Base-by-base conservation (phyloP, 2,113 vertebrate genomes). In the Dipodomys merriami region DNA sequence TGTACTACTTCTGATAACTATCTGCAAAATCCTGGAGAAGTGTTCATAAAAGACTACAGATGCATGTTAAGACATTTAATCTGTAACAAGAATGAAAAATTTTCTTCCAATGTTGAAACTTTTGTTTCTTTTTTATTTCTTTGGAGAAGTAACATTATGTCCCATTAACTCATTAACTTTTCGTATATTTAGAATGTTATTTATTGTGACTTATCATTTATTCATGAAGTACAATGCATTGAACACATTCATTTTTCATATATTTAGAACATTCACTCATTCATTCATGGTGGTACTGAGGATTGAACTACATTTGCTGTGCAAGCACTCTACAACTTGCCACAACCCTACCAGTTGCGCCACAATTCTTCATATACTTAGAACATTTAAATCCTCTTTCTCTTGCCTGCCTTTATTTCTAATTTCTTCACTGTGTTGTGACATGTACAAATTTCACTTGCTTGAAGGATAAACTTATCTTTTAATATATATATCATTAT, bases 361-460 rank as follows among this genome's bases (percentile, higher is more conserved):
- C 60, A 39, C 62, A 57, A 86, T 5, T 13, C 91, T 90, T 57
- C n/a, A 71, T 33, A 57, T n/a, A 90, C 22, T 90, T 80, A 85
- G 8, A 92, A 62, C 91, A 15, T 68, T 44, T 79, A 33, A 71
- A 89, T 62, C 30, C 20, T 86, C 35, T 33, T 74, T 73, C 18
- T 86, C 35, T 33, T 90, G 49, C 27, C 22, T 84, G 39, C 7
- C 35, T 85, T 33, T 79, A 72, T 88, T 25, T 87, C 27, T 67
- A 67, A 86, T 80, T 94, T 57, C 65, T 90, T 86, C 84, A 76
- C 30, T 89, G 30, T 89, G 18, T 39, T 80, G 23, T 90, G 77
- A 60, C 94, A 87, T 22, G 86, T 30, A 74, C 46, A 74, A 78
- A 91, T 88, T 85, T 91, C 67, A 89, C n/a, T n/a, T 49, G 81